phyloP scores from a whole-genome alignment of 2,888 invertebrate genomes.

The Magallana nippona region DNA sequence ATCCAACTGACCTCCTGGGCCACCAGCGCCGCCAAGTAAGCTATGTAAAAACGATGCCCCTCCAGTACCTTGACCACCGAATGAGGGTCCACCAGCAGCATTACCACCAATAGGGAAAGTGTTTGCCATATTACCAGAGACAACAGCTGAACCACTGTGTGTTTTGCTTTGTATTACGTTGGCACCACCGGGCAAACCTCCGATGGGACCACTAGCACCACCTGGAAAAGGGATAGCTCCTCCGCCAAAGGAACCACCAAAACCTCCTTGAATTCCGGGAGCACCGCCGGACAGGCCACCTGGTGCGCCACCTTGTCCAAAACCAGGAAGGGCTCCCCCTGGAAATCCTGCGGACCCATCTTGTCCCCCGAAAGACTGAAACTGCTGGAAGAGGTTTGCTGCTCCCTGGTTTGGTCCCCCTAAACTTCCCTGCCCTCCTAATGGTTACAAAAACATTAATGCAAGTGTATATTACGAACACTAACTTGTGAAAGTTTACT shows the following conservation, averaged over 20 bases:
- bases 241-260: background rate
- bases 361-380: background rate
- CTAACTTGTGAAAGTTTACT: too few species aligned
- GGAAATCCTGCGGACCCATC: background rate
- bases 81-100: background rate
- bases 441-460: background rate
- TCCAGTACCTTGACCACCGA: background rate
- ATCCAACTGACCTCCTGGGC: background rate
- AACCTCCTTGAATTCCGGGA: background rate
- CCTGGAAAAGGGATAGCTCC: conserved; percentile 1
- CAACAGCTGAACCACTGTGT: conserved; percentile 18
- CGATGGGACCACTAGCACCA: background rate
- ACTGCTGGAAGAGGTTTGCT: background rate
- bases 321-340: background rate
- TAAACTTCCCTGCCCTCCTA: background rate
- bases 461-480: too few species aligned
- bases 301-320: conserved; percentile 12
- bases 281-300: background rate
- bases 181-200: background rate
- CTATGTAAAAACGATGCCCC: background rate
- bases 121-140: background rate
- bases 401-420: background rate
- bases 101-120: background rate
- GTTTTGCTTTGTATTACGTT: background rate
- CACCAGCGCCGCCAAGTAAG: background rate